Evolutionary conservation across 2,797 vertebrate species (phyloP).

Genomic region (Tangara arthus): DNA sequence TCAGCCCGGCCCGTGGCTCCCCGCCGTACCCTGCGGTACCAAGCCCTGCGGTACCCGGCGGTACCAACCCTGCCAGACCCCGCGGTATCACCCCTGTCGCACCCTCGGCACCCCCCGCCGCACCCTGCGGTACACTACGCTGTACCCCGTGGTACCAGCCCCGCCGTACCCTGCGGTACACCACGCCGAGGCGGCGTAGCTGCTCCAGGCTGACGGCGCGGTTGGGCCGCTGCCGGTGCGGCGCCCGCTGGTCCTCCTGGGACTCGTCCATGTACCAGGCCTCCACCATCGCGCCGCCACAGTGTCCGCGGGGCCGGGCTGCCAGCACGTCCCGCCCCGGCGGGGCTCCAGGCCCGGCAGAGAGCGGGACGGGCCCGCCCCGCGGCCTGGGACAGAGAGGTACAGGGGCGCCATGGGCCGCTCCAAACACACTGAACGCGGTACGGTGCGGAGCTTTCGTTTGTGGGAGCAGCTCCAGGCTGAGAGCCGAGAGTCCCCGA

Average conservation of each 20-base stretch:
- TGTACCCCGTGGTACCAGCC: not conserved
- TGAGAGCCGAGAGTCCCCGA: accelerated
- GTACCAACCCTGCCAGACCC: not conserved
- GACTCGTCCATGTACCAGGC: conserved; percentile 60
- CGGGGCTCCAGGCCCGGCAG: not conserved
- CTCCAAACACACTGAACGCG: accelerated
- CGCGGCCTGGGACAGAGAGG: accelerated
- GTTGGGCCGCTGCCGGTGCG: conserved; percentile 40
- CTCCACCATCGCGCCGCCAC: not conserved
- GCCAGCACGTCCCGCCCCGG: not conserved
- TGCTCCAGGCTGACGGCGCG: conserved; percentile 23
- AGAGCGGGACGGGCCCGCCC: not conserved
- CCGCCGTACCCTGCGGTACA: not conserved
- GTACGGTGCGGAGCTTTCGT: accelerated
- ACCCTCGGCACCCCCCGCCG: not conserved
- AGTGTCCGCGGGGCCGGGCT: not conserved
- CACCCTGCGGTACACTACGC: too few relatives aligned
- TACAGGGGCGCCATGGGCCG: accelerated
- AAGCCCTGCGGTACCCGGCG: too few relatives aligned
- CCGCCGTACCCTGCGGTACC: not conserved
- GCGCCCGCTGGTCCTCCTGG: conserved; percentile 33
- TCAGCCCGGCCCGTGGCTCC: too few relatives aligned
- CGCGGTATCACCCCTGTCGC: not conserved
- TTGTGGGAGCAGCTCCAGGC: accelerated
- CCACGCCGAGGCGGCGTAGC: conserved; percentile 32